Conservation (phyloP, 2,797 vertebrate genomes). For the Varecia variegata region DNA sequence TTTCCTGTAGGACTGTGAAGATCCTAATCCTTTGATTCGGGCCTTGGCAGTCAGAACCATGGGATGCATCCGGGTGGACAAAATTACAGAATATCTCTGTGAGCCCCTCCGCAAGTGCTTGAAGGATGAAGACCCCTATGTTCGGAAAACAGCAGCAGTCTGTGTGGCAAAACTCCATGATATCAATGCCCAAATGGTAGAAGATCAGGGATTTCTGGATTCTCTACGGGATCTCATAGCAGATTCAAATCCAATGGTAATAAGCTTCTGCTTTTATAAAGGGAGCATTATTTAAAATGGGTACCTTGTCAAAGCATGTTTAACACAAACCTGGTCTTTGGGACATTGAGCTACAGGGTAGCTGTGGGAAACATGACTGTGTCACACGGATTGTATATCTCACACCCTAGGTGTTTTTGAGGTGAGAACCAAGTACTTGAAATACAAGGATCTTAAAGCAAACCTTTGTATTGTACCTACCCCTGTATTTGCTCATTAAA, state of each 20-base stretch:
- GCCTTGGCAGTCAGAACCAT: conserved; percentile 98
- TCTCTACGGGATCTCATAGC: conserved; percentile 97
- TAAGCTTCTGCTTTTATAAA: background rate
- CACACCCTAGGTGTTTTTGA: background rate
- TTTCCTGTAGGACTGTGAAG: conserved; percentile 94
- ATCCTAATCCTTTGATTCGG: conserved; percentile 97
- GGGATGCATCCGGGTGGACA: conserved; percentile 98
- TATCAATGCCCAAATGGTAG: conserved; percentile 99
- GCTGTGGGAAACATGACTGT: background rate
- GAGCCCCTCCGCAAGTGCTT: conserved; percentile 98
- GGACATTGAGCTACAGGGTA: background rate
- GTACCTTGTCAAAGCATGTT: background rate
- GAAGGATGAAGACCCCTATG: conserved; percentile 98
- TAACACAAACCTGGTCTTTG: conserved; percentile 19
- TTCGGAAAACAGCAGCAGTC: conserved; percentile 97
- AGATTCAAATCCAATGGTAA: conserved; percentile 99
- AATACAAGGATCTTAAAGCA: background rate
- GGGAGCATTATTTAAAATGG: background rate
- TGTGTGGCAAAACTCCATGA: conserved; percentile 99
- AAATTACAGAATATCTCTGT: conserved; percentile 98
- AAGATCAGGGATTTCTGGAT: conserved; percentile 98
- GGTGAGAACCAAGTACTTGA: background rate
- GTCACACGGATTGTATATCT: background rate
- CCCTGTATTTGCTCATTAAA: background rate
- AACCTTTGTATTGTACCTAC: background rate